These are phyloP conservation scores for Stercorarius parasiticus DNA, from an alignment of 2,113 vertebrate genomes.

Conservation along the genomic window DNA sequence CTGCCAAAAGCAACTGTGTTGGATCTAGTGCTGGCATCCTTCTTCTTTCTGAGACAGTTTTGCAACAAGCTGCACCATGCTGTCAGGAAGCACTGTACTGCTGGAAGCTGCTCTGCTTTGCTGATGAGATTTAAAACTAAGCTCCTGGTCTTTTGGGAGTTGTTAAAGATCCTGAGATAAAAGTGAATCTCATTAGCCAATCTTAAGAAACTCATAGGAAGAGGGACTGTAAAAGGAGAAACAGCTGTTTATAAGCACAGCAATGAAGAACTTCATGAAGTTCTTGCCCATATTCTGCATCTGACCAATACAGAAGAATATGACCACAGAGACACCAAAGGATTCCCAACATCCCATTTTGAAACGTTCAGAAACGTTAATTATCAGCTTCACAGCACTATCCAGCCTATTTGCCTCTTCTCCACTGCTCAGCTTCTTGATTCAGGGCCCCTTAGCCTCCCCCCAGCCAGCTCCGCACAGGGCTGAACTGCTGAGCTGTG, in stretches of 20 bases:
- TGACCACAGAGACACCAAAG: background rate
- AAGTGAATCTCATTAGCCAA: conserved; percentile 57
- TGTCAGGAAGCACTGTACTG: conserved; percentile 13
- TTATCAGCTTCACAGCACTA: background rate
- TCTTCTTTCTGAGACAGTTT: background rate
- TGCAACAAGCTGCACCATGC: background rate
- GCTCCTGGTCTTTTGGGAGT: conserved; percentile 38
- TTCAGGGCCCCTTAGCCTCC: background rate
- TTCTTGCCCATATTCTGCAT: background rate
- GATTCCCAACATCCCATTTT: background rate
- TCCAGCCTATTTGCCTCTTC: background rate
- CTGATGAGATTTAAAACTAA: conserved; percentile 58
- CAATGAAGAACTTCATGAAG: conserved; percentile 8
- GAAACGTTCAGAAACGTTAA: background rate
- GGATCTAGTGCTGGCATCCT: background rate
- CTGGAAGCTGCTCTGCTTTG: conserved; percentile 31
- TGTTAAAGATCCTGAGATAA: conserved; percentile 56
- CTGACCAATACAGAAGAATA: conserved; percentile 12
- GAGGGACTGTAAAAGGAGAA: background rate
- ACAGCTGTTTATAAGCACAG: conserved; percentile 23
- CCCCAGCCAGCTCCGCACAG: background rate
- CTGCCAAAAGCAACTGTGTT: conserved; percentile 11
- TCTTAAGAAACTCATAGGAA: conserved; percentile 24
- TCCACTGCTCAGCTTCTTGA: background rate
- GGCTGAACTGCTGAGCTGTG: background rate